Evolutionary conservation across 2,888 invertebrate genomes (phyloP), one percentile per base, ranked within the genome.

Genomic region (Nemotelus nigrinus): DNA sequence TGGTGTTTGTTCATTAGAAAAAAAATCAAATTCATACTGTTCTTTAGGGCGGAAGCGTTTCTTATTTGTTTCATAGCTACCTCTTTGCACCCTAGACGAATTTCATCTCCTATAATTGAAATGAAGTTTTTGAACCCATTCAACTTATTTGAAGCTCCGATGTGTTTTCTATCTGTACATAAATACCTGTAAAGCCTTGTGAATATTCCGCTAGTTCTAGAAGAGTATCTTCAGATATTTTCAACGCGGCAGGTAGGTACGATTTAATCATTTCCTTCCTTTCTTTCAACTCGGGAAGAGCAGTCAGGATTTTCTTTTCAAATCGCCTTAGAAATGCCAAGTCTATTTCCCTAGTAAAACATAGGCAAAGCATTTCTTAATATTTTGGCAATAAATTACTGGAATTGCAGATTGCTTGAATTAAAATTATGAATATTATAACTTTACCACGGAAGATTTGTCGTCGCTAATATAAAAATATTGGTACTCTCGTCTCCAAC

Each of bases 51-150:
- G 6, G 41, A 57, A 5, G 63, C 55, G 1, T 91, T 92, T 83
- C 96, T 89, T 44, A 96, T 89, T 45, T 92, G 91, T 47, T 90
- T 88, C 95, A 98, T 96, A 77, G 94, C 91, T 0, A 95, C 93
- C 88, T 97, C 96, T 86, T 97, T 97, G 85, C 96, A 96, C 48
- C 95, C 91, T 80, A 94, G 87, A 83, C 93, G 93, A 70, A 98
- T 91, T 84, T 98, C 98, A 8, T 96, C 95, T 0, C 95, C 95
- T 0, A 95, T 94, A 85, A 94, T 58, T 7, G 7, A 70, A 4
- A 4, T 7, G 10, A 4, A 41, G 3, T 63, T 63, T 43, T 41
- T 41, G 41, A 41, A 50, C 10, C 25, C 25, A 0, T 25, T 25
- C 25, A 25, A 25, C 25, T 25, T 25, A 25, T 1, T 25, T 25